A percentile compares a stretch with the other conserved stretches of the same genome.
Conservation (phyloP, 2,797 vertebrate species). For the Hirundo rustica region DNA sequence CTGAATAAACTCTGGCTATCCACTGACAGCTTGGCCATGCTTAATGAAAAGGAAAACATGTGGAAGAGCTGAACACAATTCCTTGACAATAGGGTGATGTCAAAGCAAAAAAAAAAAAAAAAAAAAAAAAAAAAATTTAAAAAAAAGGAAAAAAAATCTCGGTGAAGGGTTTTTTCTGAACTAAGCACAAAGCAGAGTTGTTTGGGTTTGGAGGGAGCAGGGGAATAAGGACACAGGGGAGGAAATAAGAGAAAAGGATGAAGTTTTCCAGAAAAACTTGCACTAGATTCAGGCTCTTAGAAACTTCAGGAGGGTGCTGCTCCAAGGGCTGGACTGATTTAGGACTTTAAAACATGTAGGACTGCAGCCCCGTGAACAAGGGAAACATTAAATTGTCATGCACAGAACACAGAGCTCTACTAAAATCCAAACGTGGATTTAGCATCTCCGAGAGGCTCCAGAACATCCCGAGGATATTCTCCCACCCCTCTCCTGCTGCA, state of each 20-base stretch:
- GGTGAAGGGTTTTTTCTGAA: slow-evolving; percentile 51
- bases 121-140: neutral
- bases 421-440: neutral
- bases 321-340: neutral
- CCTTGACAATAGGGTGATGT: slow-evolving; percentile 58
- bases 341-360: fast-evolving
- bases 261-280: neutral
- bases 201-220: slow-evolving; percentile 58
- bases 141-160: neutral
- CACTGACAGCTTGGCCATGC: neutral
- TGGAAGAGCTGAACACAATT: neutral
- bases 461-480: neutral
- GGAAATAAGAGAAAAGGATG: neutral
- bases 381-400: neutral
- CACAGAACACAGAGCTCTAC: neutral
- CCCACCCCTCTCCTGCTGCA: neutral
- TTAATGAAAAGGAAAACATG: slow-evolving; percentile 10
- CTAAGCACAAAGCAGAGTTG: slow-evolving; percentile 59
- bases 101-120: neutral
- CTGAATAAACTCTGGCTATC: neutral
- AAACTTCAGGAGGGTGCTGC: neutral
- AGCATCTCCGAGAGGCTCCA: neutral
- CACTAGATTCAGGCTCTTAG: neutral
- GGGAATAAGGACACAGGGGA: slow-evolving; percentile 14
- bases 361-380: neutral